Base-by-base conservation (phyloP, 2,888 invertebrate genomes). In the Lingula anatina region DNA sequence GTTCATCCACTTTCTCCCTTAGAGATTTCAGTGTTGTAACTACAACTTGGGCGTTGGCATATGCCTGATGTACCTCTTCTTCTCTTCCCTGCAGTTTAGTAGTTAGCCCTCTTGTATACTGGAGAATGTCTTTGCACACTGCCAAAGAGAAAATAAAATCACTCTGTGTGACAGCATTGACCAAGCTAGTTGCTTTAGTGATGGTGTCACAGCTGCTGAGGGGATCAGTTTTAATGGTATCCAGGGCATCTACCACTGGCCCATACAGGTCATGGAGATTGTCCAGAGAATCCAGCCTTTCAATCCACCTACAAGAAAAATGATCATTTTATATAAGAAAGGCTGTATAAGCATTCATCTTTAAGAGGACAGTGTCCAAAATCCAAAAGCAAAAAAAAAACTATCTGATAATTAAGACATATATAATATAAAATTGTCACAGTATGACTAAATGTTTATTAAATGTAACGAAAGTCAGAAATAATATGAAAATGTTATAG, bases 221-320 rank as follows among this genome's bases (percentile, higher is more conserved):
- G 52, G 26, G 52, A 41, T 49, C 46, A 36, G 42, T 40, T 47
- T 53, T 53, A 25, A 54, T 50, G 5, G 46, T 54, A 41, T 40
- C 31, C 12, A 54, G 41, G n/a, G 47, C 21, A 42, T 51, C 48
- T 2, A 50, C 47, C n/a, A n/a, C n/a, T n/a, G n/a, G n/a, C n/a
- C n/a, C n/a, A n/a, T n/a, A n/a, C n/a, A n/a, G n/a, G n/a, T n/a
- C n/a, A n/a, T n/a, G n/a, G n/a, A n/a, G n/a, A n/a, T n/a, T n/a
- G n/a, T n/a, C n/a, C n/a, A n/a, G n/a, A n/a, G n/a, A n/a, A n/a
- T n/a, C n/a, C n/a, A n/a, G n/a, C n/a, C n/a, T n/a, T n/a, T n/a
- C n/a, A n/a, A n/a, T n/a, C n/a, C n/a, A n/a, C n/a, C n/a, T n/a
- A n/a, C n/a, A n/a, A n/a, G n/a, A n/a, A n/a, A n/a, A n/a, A n/a